phyloP scores from a whole-genome alignment of 2,888 invertebrate genomes.

The Calliopum simillimum region DNA sequence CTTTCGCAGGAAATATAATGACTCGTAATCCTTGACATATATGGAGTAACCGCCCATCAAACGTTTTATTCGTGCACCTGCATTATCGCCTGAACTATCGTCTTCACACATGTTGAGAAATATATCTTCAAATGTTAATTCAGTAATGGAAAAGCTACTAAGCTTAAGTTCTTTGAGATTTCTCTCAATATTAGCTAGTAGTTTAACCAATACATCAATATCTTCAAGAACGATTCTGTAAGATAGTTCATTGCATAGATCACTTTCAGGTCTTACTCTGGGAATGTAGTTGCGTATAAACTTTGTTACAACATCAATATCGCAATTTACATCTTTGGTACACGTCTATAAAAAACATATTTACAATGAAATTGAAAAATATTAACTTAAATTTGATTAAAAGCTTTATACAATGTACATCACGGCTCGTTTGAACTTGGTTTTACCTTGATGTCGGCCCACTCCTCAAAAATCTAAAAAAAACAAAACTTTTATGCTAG shows the following conservation, averaged over 20 bases:
- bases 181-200: conserved; percentile 27
- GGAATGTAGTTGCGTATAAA: conserved; percentile 32
- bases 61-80: conserved; percentile 24
- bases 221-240: conserved; percentile 35
- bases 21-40: conserved; percentile 5
- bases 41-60: conserved; percentile 34
- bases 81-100: conserved; percentile 4
- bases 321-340: conserved; percentile 21
- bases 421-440: no score
- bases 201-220: neutral
- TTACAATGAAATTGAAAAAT: no score
- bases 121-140: conserved; percentile 37
- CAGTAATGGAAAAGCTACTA: conserved; percentile 31
- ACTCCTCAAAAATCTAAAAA: no score
- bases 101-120: conserved; percentile 34
- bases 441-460: no score
- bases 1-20: conserved; percentile 21
- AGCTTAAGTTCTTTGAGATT: conserved; percentile 17
- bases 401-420: neutral
- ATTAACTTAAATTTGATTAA: neutral
- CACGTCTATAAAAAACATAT: conserved; percentile 20
- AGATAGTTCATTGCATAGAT: conserved; percentile 37
- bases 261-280: conserved; percentile 13
- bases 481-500: no score
- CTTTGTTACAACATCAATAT: conserved; percentile 26